These are phyloP conservation scores for Xenopus laevis DNA, from an alignment of 2,113 vertebrate genomes.

Conservation along the genomic window DNA sequence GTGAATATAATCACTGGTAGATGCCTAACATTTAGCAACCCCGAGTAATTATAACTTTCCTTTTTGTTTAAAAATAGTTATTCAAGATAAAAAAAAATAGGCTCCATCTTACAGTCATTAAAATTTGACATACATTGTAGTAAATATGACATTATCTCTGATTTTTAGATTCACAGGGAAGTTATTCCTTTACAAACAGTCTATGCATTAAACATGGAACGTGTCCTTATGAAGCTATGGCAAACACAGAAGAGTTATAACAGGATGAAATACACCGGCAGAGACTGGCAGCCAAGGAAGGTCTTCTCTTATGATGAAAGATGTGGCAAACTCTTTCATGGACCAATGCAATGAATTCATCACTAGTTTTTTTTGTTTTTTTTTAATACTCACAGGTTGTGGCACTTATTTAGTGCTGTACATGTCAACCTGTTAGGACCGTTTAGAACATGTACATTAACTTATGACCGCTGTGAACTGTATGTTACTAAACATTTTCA, in stretches of 20 bases:
- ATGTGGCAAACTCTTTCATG: neutral
- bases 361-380: neutral
- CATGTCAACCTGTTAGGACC: neutral
- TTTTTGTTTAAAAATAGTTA: too few relatives aligned
- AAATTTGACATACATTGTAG: too few relatives aligned
- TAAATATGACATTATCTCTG: too few relatives aligned
- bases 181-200: slow-evolving; percentile 92
- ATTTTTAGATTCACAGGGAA: slow-evolving; percentile 80
- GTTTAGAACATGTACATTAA: neutral
- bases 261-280: slow-evolving; percentile 87
- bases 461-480: neutral
- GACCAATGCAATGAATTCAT: neutral
- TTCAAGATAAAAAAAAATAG: too few relatives aligned
- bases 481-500: neutral
- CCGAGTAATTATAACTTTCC: too few relatives aligned
- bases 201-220: slow-evolving; percentile 91
- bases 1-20: too few relatives aligned
- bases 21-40: too few relatives aligned
- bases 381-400: neutral
- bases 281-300: slow-evolving; percentile 74
- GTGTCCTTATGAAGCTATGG: slow-evolving; percentile 89
- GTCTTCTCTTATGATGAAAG: slow-evolving; percentile 62
- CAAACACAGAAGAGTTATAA: slow-evolving; percentile 88
- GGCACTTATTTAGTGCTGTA: neutral
- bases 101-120: too few relatives aligned